Evolutionary conservation across 2,888 invertebrate species (phyloP), one percentile per base, ranked within the genome.

Genomic region (Chironomus tentans): DNA sequence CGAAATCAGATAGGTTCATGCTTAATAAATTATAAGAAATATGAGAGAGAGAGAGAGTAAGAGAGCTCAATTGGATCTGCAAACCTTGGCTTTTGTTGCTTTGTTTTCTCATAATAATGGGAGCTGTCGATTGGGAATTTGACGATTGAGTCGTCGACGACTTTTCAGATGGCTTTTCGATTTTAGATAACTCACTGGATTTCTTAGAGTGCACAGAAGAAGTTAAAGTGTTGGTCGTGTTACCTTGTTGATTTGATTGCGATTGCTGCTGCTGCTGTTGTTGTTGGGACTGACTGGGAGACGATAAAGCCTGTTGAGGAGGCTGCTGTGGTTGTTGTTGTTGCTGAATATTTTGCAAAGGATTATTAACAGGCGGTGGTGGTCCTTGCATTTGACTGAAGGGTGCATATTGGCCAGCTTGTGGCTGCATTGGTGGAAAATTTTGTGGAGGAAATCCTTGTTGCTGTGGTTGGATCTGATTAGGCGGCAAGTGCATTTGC

Each of bases 401-500:
- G 84, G 86, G 77, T 84, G 85, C 15, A 84, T 82, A 80, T 15
- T 87, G 87, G 1, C 90, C 88, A 84, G 92, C 88, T 80, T 90
- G 89, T 1, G 91, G 28, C 28, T 76, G 76, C 84, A 92, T 92
- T 77, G 86, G 87, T 77, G 86, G 87, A 84, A 90, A 92, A 81
- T 89, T 89, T 56, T 85, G 86, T 78, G 88, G 88, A 82, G 90
- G 91, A 78, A 85, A 85, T 86, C 88, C 81, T 87, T 86, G 78
- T 84, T 86, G 6, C 84, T 86, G 6, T 87, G 87, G 71, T 38
- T 28, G 38, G 4, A n/a, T 48, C 22, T 88, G 88, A 38, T 38
- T 38, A 38, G 38, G 38, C 61, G 91, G 91, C 81, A 92, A 89
- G 78, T 92, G 93, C 85, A 92, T 90, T 87, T 92, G 90, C 86